Conservation (phyloP, 2,797 vertebrate genomes). For the Streptopelia turtur region DNA sequence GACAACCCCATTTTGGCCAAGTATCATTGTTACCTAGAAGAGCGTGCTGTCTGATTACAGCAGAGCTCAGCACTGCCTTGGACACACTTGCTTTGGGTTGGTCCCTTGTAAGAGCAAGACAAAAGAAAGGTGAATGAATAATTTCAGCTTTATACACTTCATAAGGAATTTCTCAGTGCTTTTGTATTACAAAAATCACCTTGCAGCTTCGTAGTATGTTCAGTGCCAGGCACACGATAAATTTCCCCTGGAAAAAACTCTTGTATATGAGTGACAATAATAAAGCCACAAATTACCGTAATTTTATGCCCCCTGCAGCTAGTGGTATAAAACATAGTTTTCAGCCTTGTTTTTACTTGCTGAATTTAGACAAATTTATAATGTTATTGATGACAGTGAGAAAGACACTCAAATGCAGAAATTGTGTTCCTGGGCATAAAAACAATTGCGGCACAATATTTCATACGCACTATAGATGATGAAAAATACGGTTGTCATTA, state of each 20-base stretch:
- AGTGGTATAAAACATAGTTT: conserved; percentile 67
- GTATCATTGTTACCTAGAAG: background rate
- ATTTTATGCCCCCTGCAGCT: conserved; percentile 77
- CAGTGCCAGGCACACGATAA: conserved; percentile 43
- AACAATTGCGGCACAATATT: background rate
- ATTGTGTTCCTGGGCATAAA: conserved; percentile 47
- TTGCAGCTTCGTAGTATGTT: conserved; percentile 43
- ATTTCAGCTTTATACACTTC: conserved; percentile 47
- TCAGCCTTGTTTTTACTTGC: conserved; percentile 75
- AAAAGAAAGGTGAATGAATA: conserved; percentile 23
- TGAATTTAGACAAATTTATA: conserved; percentile 73
- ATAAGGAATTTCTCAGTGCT: conserved; percentile 50
- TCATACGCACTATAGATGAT: background rate
- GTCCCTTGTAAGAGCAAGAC: conserved; percentile 23
- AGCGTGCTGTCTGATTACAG: background rate
- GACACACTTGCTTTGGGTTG: background rate
- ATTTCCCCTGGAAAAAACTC: conserved; percentile 72
- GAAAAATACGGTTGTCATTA: background rate
- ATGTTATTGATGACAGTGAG: conserved; percentile 69
- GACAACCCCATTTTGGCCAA: background rate
- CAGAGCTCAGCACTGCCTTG: background rate
- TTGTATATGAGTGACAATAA: conserved; percentile 64
- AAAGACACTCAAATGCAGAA: conserved; percentile 71
- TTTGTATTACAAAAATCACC: conserved; percentile 13
- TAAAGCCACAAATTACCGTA: conserved; percentile 77